Evolutionary conservation across 2,888 invertebrate species (phyloP).

Genomic region (Argyra leucocephala): DNA sequence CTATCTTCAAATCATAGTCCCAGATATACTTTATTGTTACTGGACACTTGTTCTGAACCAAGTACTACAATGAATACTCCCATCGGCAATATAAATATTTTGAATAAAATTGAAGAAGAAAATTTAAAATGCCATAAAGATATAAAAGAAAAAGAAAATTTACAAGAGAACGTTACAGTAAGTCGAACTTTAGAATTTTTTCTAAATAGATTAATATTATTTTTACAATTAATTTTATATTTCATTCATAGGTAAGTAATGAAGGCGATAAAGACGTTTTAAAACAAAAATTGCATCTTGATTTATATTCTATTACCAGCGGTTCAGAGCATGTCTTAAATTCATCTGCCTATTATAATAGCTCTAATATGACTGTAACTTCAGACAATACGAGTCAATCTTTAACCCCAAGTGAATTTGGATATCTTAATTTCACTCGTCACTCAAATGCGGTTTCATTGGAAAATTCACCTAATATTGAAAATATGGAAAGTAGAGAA

Average conservation of each 20-base stretch:
- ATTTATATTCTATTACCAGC: slow-evolving; percentile 31
- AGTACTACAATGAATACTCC: slow-evolving; percentile 43
- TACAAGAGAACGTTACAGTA: slow-evolving; percentile 28
- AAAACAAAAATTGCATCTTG: slow-evolving; percentile 41
- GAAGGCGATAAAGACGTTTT: slow-evolving; percentile 39
- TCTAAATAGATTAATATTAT: neutral
- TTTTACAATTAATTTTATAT: neutral
- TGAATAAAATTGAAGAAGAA: neutral
- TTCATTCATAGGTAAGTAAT: neutral
- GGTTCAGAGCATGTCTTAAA: neutral
- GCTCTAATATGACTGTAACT: slow-evolving; percentile 36
- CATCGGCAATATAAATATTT: slow-evolving; percentile 21
- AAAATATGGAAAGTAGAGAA: slow-evolving; percentile 16
- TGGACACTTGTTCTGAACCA: slow-evolving; percentile 43
- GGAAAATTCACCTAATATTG: slow-evolving; percentile 40
- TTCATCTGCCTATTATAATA: slow-evolving; percentile 37
- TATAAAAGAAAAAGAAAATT: slow-evolving; percentile 39
- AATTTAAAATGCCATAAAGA: neutral
- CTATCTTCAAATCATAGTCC: slow-evolving; percentile 41
- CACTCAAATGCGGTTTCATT: slow-evolving; percentile 41
- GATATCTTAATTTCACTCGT: slow-evolving; percentile 42
- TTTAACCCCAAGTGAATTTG: slow-evolving; percentile 43
- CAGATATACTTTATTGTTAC: slow-evolving; percentile 42
- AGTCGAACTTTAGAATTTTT: slow-evolving; percentile 24
- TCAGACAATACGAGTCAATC: slow-evolving; percentile 44